These are phyloP conservation scores for Chaitophorus viminalis DNA, from an alignment of 2,888 invertebrate genomes.

Conservation along the genomic window DNA sequence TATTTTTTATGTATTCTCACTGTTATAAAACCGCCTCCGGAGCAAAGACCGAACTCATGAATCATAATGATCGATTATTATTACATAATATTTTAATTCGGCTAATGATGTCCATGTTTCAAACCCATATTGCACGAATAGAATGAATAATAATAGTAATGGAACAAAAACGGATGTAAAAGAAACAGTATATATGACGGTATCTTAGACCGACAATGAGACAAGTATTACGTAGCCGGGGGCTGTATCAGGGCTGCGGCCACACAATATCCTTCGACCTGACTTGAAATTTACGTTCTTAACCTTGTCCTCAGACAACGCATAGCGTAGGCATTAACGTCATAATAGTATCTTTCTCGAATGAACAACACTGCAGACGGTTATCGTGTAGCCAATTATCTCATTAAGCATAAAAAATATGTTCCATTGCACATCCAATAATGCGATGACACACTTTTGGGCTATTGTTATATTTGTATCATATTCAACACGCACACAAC, in stretches of 20 bases:
- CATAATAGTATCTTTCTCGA: constrained; percentile 12
- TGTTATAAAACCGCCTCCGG: neutral
- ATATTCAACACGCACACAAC: neutral
- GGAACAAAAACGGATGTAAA: constrained; percentile 51
- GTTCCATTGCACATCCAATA: neutral
- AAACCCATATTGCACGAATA: constrained; percentile 32
- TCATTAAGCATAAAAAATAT: constrained; percentile 20
- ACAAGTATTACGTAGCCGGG: constrained; percentile 17
- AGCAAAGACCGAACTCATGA: constrained; percentile 22
- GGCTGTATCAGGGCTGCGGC: constrained; percentile 24
- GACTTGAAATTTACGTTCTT: constrained; percentile 39
- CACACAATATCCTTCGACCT: constrained; percentile 31
- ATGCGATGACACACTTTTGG: neutral
- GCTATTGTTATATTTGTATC: neutral
- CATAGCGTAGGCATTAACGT: constrained; percentile 31
- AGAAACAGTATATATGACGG: constrained; percentile 25
- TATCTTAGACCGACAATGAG: neutral
- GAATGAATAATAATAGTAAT: constrained; percentile 31
- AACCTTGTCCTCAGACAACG: constrained; percentile 45
- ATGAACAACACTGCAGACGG: constrained; percentile 12
- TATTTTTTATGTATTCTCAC: constrained; percentile 7
- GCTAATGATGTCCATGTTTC: constrained; percentile 35
- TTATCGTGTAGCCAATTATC: constrained; percentile 34
- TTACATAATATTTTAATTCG: constrained; percentile 44
- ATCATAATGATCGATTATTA: constrained; percentile 37